Conservation (phyloP, 2,888 invertebrate genomes). For the Cheilosia vulpina region DNA sequence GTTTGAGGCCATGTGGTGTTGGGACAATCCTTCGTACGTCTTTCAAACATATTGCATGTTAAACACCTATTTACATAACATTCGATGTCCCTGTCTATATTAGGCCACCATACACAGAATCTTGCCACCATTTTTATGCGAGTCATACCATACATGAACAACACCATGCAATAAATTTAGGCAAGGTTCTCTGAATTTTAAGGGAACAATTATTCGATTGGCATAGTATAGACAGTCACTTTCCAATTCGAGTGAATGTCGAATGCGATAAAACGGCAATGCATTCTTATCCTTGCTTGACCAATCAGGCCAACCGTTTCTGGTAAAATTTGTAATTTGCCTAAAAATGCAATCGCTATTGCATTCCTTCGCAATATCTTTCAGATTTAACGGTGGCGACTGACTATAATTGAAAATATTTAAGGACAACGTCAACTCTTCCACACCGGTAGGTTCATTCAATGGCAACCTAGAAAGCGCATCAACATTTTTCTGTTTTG, state of each 20-base stretch:
- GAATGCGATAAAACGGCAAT: too few species aligned
- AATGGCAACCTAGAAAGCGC: slow-evolving; percentile 54
- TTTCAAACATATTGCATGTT: slow-evolving; percentile 23
- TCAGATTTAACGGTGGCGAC: background rate
- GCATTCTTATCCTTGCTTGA: too few species aligned
- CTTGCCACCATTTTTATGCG: slow-evolving; percentile 49
- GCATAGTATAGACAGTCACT: too few species aligned
- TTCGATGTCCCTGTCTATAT: slow-evolving; percentile 53
- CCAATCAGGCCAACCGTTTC: slow-evolving; percentile 1
- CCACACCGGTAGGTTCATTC: slow-evolving; percentile 31
- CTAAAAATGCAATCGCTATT: background rate
- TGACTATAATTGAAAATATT: slow-evolving; percentile 21
- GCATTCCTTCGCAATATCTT: background rate
- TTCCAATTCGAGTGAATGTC: too few species aligned
- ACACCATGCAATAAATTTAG: slow-evolving; percentile 31
- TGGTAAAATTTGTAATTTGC: background rate
- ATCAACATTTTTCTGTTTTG: slow-evolving; percentile 47
- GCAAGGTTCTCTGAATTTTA: slow-evolving; percentile 24
- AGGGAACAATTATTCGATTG: too few species aligned
- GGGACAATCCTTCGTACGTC: slow-evolving; percentile 12
- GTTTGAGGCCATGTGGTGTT: too few species aligned
- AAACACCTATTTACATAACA: slow-evolving; percentile 13
- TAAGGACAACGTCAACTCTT: slow-evolving; percentile 26
- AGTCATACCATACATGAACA: too few species aligned
- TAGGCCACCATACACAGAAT: slow-evolving; percentile 51